Conservation (phyloP, 2,888 invertebrate species). For the Cerceris rybyensis region DNA sequence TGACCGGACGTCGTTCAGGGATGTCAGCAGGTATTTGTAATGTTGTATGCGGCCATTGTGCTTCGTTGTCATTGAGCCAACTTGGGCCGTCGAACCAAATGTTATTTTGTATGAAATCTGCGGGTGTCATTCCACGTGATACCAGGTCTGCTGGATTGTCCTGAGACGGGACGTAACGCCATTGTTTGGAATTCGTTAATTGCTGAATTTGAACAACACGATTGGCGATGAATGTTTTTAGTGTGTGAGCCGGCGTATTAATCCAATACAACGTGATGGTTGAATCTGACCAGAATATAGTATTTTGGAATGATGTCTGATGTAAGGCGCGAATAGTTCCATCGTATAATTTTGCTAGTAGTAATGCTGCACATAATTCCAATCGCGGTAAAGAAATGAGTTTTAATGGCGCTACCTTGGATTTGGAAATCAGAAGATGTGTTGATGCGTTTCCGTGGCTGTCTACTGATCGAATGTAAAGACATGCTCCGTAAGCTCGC, state of each 20-base stretch:
- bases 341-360: background rate
- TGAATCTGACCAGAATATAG: constrained; percentile 3
- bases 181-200: background rate
- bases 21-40: background rate
- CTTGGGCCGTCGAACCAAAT: background rate
- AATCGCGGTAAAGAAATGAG: constrained; percentile 1
- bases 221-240: constrained; percentile 17
- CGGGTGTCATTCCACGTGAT: background rate
- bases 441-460: background rate
- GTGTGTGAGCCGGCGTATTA: background rate
- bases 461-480: constrained; percentile 6
- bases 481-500: constrained; percentile 17
- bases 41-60: background rate
- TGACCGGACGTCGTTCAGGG: background rate
- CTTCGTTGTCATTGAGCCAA: background rate
- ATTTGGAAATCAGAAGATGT: too few relatives aligned
- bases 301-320: background rate
- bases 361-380: constrained; percentile 14
- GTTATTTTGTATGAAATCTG: background rate
- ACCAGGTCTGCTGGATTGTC: constrained; percentile 22
- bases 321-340: background rate
- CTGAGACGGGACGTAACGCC: constrained; percentile 12
- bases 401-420: background rate
- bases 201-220: constrained; percentile 15
- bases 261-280: constrained; percentile 11